phyloP scores from a whole-genome alignment of 2,888 invertebrate species.

The Rhaphigaster nebulosa region DNA sequence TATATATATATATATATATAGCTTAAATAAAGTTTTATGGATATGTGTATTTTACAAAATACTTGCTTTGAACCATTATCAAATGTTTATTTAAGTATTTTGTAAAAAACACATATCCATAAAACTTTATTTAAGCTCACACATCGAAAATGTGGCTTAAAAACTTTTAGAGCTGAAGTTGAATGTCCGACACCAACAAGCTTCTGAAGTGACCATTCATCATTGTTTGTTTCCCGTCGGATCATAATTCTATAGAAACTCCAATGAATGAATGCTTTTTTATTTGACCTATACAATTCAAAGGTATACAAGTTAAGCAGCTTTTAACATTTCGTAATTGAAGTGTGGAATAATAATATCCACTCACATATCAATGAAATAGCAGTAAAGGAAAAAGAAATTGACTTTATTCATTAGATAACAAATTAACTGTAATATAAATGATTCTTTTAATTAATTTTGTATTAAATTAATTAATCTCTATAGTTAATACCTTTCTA shows the following conservation, averaged over 20 bases:
- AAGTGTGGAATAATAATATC: too few relatives aligned
- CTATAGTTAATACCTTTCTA: too few relatives aligned
- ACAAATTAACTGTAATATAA: too few relatives aligned
- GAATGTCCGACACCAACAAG: background rate
- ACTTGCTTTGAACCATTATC: background rate
- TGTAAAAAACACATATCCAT: background rate
- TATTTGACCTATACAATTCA: background rate
- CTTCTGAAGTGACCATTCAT: slow-evolving; percentile 18
- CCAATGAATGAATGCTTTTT: background rate
- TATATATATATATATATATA: too few relatives aligned
- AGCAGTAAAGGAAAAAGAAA: too few relatives aligned
- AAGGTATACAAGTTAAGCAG: background rate
- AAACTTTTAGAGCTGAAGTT: background rate
- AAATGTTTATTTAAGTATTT: background rate
- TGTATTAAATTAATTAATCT: too few relatives aligned
- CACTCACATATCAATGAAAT: too few relatives aligned
- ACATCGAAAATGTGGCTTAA: background rate
- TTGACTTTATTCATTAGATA: too few relatives aligned
- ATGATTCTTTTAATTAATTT: too few relatives aligned
- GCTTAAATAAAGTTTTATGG: too few relatives aligned
- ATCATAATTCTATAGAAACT: background rate
- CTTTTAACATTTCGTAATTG: background rate
- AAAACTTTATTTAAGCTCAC: background rate
- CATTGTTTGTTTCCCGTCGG: background rate
- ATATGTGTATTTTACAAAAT: too few relatives aligned